These are phyloP conservation scores for Drosophila quasianomalipes DNA, from an alignment of 2,888 invertebrate species.

Conservation along the genomic window DNA sequence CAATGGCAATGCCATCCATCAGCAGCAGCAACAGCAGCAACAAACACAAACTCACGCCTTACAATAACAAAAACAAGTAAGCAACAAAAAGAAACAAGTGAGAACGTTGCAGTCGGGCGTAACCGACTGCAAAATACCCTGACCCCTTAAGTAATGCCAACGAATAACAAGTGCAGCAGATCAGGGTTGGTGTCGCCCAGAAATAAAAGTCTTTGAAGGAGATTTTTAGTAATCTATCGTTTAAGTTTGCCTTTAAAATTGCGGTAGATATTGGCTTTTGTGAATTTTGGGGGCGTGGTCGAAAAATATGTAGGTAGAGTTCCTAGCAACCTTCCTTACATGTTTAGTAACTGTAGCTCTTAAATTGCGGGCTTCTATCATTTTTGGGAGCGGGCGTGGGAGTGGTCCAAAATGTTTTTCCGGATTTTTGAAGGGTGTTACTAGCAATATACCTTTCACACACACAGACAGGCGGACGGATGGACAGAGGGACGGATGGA, in stretches of 20 bases:
- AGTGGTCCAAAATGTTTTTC: background rate
- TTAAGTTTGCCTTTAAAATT: background rate
- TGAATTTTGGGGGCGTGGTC: background rate
- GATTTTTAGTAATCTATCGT: background rate
- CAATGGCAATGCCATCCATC: slow-evolving; percentile 10
- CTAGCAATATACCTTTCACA: background rate
- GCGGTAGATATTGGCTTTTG: background rate
- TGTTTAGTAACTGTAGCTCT: background rate
- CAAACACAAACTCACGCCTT: slow-evolving; percentile 13
- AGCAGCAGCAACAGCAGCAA: slow-evolving; percentile 20
- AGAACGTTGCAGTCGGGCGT: background rate
- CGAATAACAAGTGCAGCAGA: background rate
- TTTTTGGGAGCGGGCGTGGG: background rate
- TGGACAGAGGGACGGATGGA: too few relatives aligned
- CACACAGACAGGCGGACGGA: background rate
- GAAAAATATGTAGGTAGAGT: too few relatives aligned
- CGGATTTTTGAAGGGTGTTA: background rate
- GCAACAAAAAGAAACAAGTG: slow-evolving; percentile 4
- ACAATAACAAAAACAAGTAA: slow-evolving; percentile 20
- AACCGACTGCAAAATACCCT: background rate
- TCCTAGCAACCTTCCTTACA: background rate
- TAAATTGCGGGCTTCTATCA: background rate
- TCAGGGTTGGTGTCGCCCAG: background rate
- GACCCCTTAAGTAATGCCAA: background rate
- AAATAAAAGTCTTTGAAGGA: background rate